Conservation (phyloP, 1,140 invertebrate species). For the Trachymyrmex septentrionalis region DNA sequence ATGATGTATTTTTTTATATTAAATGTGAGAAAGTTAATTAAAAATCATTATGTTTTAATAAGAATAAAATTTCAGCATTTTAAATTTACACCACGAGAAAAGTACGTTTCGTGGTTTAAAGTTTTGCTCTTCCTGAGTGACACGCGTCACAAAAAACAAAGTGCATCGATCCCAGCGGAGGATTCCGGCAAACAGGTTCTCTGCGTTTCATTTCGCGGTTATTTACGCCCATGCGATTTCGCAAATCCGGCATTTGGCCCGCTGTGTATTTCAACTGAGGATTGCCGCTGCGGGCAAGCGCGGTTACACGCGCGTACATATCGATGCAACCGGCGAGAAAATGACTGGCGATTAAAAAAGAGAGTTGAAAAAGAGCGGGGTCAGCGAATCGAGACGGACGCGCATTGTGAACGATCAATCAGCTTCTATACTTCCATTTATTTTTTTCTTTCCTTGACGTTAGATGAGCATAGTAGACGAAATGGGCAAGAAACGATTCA, state of each 20-base stretch:
- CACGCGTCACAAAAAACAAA: conserved; percentile 48
- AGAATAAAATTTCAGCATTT: conserved; percentile 8
- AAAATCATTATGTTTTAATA: not conserved
- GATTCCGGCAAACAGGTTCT: conserved; percentile 69
- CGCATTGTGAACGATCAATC: conserved; percentile 72
- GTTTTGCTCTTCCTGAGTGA: conserved; percentile 39
- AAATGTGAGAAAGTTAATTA: not conserved
- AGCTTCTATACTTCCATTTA: conserved; percentile 65
- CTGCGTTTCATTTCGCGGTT: conserved; percentile 75
- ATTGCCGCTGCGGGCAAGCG: conserved; percentile 59
- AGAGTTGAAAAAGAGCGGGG: conserved; percentile 44
- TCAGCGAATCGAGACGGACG: not conserved
- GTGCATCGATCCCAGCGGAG: conserved; percentile 59
- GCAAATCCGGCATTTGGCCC: conserved; percentile 71
- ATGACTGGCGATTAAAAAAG: conserved; percentile 71
- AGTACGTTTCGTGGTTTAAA: conserved; percentile 13
- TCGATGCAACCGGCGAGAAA: conserved; percentile 66
- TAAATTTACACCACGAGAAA: not conserved
- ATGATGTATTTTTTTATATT: not conserved
- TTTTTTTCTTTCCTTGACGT: conserved; percentile 67
- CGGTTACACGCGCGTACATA: conserved; percentile 58
- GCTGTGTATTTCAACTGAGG: conserved; percentile 65
- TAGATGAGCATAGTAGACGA: not conserved
- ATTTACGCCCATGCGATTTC: conserved; percentile 73
- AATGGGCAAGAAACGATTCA: conserved; percentile 20